Conservation (phyloP, 2,113 vertebrate genomes). For the Cryptotis parvus region DNA sequence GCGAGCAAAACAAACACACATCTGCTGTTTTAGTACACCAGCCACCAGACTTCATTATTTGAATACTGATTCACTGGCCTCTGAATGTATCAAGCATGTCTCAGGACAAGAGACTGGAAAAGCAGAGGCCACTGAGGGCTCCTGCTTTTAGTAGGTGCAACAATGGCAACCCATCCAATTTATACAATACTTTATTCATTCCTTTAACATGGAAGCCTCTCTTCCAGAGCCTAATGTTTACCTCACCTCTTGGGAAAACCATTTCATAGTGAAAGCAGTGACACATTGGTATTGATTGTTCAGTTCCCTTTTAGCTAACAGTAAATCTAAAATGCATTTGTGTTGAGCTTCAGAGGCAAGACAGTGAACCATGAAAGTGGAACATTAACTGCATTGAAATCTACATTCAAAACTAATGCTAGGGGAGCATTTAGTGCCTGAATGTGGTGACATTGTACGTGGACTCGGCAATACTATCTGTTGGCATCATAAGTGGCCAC, state of each 20-base stretch:
- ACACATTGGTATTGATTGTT: neutral
- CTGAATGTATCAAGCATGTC: neutral
- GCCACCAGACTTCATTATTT: too few species aligned
- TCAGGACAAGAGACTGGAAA: neutral
- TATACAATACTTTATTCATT: neutral
- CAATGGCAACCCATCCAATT: neutral
- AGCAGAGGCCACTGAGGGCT: neutral
- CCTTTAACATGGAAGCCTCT: neutral
- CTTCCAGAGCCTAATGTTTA: neutral
- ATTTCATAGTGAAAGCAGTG: neutral
- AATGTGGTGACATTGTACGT: neutral
- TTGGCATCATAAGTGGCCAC: neutral
- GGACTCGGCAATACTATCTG: neutral
- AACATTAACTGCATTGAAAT: slow-evolving; percentile 8
- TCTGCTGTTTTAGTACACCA: too few species aligned
- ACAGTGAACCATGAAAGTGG: neutral
- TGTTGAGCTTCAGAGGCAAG: neutral
- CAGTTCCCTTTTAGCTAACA: neutral
- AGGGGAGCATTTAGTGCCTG: neutral
- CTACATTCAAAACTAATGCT: neutral
- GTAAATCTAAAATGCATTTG: slow-evolving; percentile 29
- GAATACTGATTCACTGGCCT: neutral
- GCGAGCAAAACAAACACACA: too few species aligned
- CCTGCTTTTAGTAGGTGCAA: neutral
- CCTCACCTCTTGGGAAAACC: neutral